Evolutionary conservation across 2,113 vertebrate genomes (phyloP).

Genomic region (Canis aureus): DNA sequence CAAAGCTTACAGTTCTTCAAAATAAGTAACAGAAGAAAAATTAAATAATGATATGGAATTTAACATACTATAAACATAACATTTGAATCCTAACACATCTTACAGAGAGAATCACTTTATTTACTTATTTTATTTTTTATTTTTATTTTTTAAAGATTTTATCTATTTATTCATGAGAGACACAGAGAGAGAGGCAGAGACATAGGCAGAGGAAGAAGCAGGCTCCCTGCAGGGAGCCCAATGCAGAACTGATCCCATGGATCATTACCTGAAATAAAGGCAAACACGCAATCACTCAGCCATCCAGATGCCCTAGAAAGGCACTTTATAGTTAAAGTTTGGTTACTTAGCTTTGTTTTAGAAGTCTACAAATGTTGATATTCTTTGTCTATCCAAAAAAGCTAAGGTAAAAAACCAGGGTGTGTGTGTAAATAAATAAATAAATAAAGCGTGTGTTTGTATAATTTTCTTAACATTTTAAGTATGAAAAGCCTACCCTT

Average conservation of each 20-base stretch:
- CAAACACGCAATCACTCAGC: too few species aligned
- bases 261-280: too few species aligned
- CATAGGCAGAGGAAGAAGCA: too few species aligned
- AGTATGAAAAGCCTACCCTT: background rate
- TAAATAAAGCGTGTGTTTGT: background rate
- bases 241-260: too few species aligned
- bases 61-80: background rate
- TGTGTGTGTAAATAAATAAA: background rate
- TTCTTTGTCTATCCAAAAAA: background rate
- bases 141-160: too few species aligned
- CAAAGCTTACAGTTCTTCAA: background rate
- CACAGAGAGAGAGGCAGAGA: too few species aligned
- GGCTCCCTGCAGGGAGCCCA: too few species aligned
- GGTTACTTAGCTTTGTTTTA: background rate
- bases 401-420: background rate
- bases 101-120: background rate
- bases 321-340: background rate
- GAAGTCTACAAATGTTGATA: background rate
- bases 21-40: background rate
- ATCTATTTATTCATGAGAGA: too few species aligned
- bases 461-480: background rate
- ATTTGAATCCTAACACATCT: background rate
- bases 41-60: background rate
- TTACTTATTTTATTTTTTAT: too few species aligned
- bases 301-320: background rate